Evolutionary conservation across 2,113 vertebrate genomes (phyloP), one percentile per base, ranked within the genome.

Genomic region (Aplodontia rufa): DNA sequence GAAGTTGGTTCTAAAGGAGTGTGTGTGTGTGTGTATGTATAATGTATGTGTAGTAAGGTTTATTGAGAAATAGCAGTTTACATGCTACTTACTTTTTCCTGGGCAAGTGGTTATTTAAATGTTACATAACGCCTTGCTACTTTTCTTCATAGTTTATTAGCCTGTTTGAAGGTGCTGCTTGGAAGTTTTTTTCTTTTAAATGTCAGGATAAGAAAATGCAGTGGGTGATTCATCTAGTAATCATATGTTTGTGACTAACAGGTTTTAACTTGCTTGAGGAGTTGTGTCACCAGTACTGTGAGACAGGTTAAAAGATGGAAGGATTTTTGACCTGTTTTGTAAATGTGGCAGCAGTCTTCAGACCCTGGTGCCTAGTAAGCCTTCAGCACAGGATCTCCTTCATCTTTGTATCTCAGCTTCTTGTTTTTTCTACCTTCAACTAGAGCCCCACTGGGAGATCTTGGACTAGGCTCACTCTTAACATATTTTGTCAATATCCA

Each of bases 261-360:
- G 86, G n/a, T 75, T 92, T 90, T 84, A 47, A 79, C 88, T 90
- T 90, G 58, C 62, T 90, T 75, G 83, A 92, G 78, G 79, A 47
- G 13, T 69, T 55, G 1, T 66, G 14, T 90, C 30, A 71, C n/a
- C 30, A 68, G 32, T 74, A 11, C 91, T 79, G 17, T 84, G n/a
- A 4, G 28, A 69, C 37, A 69, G 55, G 32, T 55, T 90, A 80
- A 90, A 94, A 88, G 60, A 84, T 10, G 0, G 28, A 22, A 89
- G 74, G 28, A 75, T 75, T 91, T 92, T 90, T 74, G 49, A 2
- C 26, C 22, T 49, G 0, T 60, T 90, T 85, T 93, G 53, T 85
- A 88, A 81, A 76, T 13, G 22, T 51, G 60, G 28, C 68, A 62
- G 24, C 30, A 90, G 8, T 30, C 84, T 87, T 16, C 35, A 51